phyloP scores from a whole-genome alignment of 2,113 vertebrate genomes.

The Sitta europaea region DNA sequence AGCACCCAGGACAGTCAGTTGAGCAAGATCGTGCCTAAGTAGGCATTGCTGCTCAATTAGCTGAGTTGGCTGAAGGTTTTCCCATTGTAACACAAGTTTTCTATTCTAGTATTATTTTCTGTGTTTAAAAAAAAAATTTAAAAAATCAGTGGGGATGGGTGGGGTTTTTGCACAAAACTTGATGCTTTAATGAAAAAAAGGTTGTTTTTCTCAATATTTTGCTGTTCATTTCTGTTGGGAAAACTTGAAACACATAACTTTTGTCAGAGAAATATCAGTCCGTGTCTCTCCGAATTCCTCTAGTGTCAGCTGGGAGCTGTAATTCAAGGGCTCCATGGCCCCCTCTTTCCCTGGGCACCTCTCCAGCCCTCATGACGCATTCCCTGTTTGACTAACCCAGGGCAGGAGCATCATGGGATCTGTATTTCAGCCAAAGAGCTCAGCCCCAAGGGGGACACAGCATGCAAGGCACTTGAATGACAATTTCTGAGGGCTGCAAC shows the following conservation, averaged over 20 bases:
- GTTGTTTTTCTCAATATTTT: conserved; percentile 35
- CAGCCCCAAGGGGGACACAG: neutral
- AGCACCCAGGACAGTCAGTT: neutral
- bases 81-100: conserved; percentile 31
- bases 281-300: conserved; percentile 2
- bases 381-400: conserved; percentile 23
- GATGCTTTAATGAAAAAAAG: conserved; percentile 45
- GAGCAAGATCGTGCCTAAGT: neutral
- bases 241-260: conserved; percentile 29
- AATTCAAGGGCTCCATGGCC: neutral
- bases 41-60: conserved; percentile 25
- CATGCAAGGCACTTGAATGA: neutral
- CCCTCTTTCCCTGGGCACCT: conserved; percentile 6
- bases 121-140: neutral
- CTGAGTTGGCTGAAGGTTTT: conserved; percentile 16
- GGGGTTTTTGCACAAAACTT: neutral
- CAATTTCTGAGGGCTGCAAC: conserved; percentile 42
- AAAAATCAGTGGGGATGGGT: neutral
- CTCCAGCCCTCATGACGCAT: conserved; percentile 53
- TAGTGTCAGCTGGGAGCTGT: conserved; percentile 51
- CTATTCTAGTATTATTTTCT: conserved; percentile 46
- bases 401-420: conserved; percentile 49
- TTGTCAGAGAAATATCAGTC: conserved; percentile 37
- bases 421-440: conserved; percentile 27
- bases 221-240: conserved; percentile 39